Evolutionary conservation across 2,888 invertebrate species (phyloP), one percentile per base, ranked within the genome.

Genomic region (Xestia xanthographa): DNA sequence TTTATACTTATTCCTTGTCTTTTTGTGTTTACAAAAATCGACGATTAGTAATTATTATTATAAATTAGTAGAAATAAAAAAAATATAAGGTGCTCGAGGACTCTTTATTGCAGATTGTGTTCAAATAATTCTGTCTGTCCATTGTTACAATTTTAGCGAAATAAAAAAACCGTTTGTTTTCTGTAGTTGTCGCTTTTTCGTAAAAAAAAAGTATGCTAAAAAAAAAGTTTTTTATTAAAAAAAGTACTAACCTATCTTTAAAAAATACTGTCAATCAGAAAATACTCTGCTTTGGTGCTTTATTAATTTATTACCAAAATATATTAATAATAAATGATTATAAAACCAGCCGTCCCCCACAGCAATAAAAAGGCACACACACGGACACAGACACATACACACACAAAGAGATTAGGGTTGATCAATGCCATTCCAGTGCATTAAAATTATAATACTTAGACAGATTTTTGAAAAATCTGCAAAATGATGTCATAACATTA

Each of bases 21-120:
- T 86, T 84, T 86, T 84, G 87, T 86, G 71, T 84, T 71, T 22
- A 80, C 87, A 86, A 84, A 84, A 84, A 86, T 75, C 50, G 85
- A 84, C 85, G 63, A 45, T 63, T 83, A 72, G 76, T 70, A 63
- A 70, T 79, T 66, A 83, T 83, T 79, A 86, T 68, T 38, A 63
- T 63, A 75, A 72, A 76, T 72, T 81, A 84, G 85, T 62, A n/a
- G 53, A 74, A 78, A 77, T 67, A 62, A 62, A 69, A 45, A 41
- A 48, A 70, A 50, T 43, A 71, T 48, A 60, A 68, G 87, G 85
- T 85, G 85, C 85, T 85, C 63, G 41, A 66, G 70, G 85, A 77
- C 65, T 72, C 65, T 22, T 67, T 75, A 85, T 65, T 48, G 26
- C 70, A 72, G 69, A 85, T 72, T 84, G 84, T 86, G 84, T 84